Evolutionary conservation across 2,113 vertebrate species (phyloP), one percentile per base, ranked within the genome.

Genomic region (Brachypodius melanocephalos): DNA sequence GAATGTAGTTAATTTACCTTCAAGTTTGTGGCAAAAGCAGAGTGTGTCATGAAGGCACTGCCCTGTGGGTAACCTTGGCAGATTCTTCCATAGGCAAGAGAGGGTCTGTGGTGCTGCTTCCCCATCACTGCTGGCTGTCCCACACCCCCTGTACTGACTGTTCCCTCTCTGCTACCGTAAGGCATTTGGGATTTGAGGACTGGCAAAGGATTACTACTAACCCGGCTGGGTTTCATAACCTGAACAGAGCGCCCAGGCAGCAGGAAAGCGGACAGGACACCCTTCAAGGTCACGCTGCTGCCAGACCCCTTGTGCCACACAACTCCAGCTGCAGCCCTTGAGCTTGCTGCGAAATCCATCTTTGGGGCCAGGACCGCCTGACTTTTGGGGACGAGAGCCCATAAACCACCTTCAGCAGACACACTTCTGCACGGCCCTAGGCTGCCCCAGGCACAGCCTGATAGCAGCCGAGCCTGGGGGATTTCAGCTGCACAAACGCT

Each of bases 391-490:
- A 14, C 22, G 4, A 7, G 8, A 75, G 51, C 51, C 78, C 73
- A 11, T 16, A 62, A 57, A 45, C 4, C 2, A 1, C n/a, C 36
- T 49, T 31, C 21, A 61, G 40, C 54, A 38, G n/a, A 31, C 10
- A 14, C 18, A 31, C 8, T 28, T 17, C 71, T 46, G 45, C 58
- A 1, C 24, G 21, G 73, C 59, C 42, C 36, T 6, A 51, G 52
- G 48, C 66, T 68, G 40, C 45, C 69, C 31, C 63, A 4, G 36
- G n/a, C 45, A 10, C 0, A 5, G 68, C 54, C 36, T 29, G 2
- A 4, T 0, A 58, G 36, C 31, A 79, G 21, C 46, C 5, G 0
- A 40, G 17, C 2, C 0, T 17, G 36, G 0, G 2, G 48, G 13
- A 73, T 46, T 26, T 28, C 71, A 69, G 57, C 61, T 45, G 66